phyloP scores from a whole-genome alignment of 1,140 invertebrate species.

The Papilio dardanus region DNA sequence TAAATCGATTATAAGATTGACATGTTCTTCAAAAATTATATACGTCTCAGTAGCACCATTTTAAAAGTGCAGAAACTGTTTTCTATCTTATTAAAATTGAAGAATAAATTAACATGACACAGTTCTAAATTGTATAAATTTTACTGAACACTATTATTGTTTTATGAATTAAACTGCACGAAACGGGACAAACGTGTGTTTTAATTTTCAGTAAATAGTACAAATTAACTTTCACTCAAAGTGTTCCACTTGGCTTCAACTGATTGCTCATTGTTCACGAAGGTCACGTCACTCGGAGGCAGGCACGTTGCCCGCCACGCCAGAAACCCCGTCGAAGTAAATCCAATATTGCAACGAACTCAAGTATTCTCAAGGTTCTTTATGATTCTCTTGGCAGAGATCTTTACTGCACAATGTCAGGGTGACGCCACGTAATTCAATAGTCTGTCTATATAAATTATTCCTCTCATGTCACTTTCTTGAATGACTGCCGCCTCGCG shows the following conservation, averaged over 20 bases:
- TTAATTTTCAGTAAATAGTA: constrained; percentile 14
- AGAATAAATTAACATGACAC: neutral
- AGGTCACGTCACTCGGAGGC: constrained; percentile 29
- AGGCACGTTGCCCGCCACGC: constrained; percentile 34
- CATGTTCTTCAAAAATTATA: neutral
- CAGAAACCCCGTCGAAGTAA: constrained; percentile 36
- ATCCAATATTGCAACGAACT: constrained; percentile 35
- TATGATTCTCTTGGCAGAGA: constrained; percentile 37
- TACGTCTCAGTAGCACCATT: neutral
- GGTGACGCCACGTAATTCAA: constrained; percentile 16
- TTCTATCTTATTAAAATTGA: neutral
- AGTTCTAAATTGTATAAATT: neutral
- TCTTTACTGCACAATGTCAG: constrained; percentile 36
- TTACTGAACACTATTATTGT: neutral
- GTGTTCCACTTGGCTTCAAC: constrained; percentile 30
- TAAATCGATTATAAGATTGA: constrained; percentile 14
- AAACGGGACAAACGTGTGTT: neutral
- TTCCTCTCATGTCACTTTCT: constrained; percentile 15
- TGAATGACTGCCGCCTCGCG: neutral
- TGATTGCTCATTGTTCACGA: constrained; percentile 33
- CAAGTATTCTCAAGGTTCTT: constrained; percentile 33
- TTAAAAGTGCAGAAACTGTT: neutral
- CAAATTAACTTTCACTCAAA: constrained; percentile 33
- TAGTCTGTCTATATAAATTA: neutral
- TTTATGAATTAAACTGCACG: neutral